phyloP scores from a whole-genome alignment of 2,888 invertebrate species.

The Blomia tropicalis region DNA sequence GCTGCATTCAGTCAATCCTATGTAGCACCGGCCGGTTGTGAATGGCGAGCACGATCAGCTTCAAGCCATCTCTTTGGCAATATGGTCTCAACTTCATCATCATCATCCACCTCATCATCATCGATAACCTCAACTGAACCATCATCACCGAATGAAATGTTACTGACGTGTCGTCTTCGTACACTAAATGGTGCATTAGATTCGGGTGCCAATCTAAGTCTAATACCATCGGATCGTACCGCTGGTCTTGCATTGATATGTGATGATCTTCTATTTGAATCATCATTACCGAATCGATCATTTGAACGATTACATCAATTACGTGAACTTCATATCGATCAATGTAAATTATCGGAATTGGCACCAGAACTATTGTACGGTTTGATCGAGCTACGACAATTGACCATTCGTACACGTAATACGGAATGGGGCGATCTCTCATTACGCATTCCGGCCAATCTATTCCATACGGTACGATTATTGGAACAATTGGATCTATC shows the following conservation, averaged over 20 bases:
- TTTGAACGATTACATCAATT: slow-evolving; percentile 46
- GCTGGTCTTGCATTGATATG: slow-evolving; percentile 60
- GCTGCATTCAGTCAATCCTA: slow-evolving; percentile 16
- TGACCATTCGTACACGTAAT: slow-evolving; percentile 30
- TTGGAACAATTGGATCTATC: slow-evolving; percentile 29
- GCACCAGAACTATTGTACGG: slow-evolving; percentile 44
- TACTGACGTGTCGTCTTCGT: slow-evolving; percentile 28
- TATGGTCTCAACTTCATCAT: neutral
- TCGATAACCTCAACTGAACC: neutral
- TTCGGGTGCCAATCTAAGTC: slow-evolving; percentile 63
- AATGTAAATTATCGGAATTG: slow-evolving; percentile 61
- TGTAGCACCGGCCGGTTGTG: slow-evolving; percentile 22
- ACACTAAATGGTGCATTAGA: slow-evolving; percentile 53
- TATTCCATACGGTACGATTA: slow-evolving; percentile 26
- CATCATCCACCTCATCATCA: neutral
- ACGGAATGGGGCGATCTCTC: slow-evolving; percentile 30
- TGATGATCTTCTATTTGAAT: slow-evolving; percentile 30
- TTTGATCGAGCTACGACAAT: slow-evolving; percentile 27
- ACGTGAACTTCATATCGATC: slow-evolving; percentile 54
- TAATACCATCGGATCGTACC: slow-evolving; percentile 69
- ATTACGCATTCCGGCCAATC: slow-evolving; percentile 26
- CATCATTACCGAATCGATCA: slow-evolving; percentile 30
- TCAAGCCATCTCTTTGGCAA: slow-evolving; percentile 6
- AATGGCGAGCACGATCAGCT: slow-evolving; percentile 9
- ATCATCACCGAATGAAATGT: slow-evolving; percentile 15